Evolutionary conservation across 2,113 vertebrate species (phyloP).

Genomic region (Narcine bancroftii): DNA sequence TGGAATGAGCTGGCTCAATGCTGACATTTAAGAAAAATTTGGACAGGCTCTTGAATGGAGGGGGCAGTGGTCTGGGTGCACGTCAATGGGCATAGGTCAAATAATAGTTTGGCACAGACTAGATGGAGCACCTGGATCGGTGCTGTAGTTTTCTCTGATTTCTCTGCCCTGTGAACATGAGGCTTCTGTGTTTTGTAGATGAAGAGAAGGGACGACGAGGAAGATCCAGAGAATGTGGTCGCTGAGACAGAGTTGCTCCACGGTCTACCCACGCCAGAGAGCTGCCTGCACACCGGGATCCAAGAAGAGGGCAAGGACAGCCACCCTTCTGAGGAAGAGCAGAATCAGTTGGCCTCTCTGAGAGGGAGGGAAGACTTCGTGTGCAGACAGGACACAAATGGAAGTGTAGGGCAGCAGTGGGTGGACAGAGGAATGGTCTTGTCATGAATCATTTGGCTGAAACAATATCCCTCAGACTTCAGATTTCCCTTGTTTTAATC

Average conservation of each 20-base stretch:
- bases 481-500: neutral
- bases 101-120: no score
- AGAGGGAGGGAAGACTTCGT: neutral
- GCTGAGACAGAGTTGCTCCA: neutral
- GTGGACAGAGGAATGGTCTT: neutral
- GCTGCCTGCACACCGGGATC: neutral
- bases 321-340: neutral
- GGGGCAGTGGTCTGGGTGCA: no score
- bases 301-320: conserved; percentile 29
- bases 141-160: neutral
- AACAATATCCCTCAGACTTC: neutral
- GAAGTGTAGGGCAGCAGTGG: neutral
- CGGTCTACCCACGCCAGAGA: neutral
- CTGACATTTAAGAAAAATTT: no score
- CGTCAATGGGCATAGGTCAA: no score
- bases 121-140: no score
- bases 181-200: neutral
- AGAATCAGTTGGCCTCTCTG: no score
- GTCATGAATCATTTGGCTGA: neutral
- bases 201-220: neutral
- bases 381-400: neutral
- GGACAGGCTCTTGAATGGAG: no score
- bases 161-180: neutral
- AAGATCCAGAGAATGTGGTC: neutral
- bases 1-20: no score